Percentiles rank a stretch among this genome's conserved stretches.
Conservation (phyloP, 2,888 invertebrate genomes). For the Alloplasta piceator region DNA sequence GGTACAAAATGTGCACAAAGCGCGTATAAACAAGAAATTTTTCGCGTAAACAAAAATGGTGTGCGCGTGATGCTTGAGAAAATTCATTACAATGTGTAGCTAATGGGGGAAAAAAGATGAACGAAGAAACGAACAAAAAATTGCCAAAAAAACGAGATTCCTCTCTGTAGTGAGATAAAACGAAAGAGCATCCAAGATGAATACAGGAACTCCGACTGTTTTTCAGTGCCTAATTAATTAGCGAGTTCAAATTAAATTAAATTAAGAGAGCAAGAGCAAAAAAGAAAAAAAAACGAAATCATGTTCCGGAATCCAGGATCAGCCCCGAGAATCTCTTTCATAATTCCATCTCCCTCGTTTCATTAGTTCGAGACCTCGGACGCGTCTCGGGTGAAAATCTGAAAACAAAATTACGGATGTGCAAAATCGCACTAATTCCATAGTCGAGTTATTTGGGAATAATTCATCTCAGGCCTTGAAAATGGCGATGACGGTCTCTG, state of each 20-base stretch:
- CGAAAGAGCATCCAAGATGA: not conserved
- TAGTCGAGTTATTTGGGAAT: no score
- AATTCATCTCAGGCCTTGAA: no score
- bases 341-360: conserved; percentile 24
- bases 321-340: conserved; percentile 10
- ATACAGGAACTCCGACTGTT: not conserved
- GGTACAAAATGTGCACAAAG: no score
- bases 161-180: not conserved
- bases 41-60: no score
- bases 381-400: conserved; percentile 10
- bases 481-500: no score
- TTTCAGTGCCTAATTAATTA: conserved; percentile 26
- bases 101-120: not conserved
- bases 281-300: conserved; percentile 15
- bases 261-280: not conserved
- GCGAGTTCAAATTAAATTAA: conserved; percentile 3
- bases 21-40: no score
- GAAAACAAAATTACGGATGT: not conserved
- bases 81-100: not conserved
- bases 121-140: not conserved
- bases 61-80: no score
- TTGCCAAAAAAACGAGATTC: not conserved
- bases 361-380: conserved; percentile 31
- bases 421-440: no score
- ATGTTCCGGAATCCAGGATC: conserved; percentile 3